phyloP scores from a whole-genome alignment of 2,797 vertebrate species.

The Urophycis tenuis region DNA sequence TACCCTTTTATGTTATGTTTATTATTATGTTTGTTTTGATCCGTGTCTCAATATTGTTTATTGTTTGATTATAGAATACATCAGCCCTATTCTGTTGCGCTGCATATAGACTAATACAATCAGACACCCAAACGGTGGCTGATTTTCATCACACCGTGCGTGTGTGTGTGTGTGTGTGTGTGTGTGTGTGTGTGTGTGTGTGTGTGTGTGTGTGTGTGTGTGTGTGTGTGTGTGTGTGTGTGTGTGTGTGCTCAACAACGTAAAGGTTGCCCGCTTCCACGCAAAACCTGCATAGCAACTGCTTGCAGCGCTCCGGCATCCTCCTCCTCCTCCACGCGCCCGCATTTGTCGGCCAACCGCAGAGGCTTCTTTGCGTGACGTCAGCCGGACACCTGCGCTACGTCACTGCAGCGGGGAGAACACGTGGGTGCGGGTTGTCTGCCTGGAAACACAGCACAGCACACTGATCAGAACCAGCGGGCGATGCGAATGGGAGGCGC shows the following conservation, averaged over 20 bases:
- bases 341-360: constrained; percentile 58
- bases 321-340: constrained; percentile 12
- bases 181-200: constrained; percentile 2
- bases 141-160: constrained; percentile 1
- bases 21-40: no score
- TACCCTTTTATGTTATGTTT: no score
- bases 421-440: constrained; percentile 45
- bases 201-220: constrained; percentile 10
- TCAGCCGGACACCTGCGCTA: constrained; percentile 46
- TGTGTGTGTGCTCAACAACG: constrained; percentile 5
- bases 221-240: background rate
- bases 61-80: background rate
- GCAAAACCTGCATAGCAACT: constrained; percentile 64
- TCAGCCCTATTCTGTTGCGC: background rate
- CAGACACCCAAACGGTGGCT: background rate
- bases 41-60: no score
- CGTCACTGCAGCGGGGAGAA: constrained; percentile 47
- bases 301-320: constrained; percentile 11
- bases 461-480: constrained; percentile 37
- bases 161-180: constrained; percentile 2
- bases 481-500: constrained; percentile 20
- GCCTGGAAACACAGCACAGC: constrained; percentile 62
- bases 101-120: background rate
- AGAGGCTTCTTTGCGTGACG: constrained; percentile 45
- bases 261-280: background rate